These are phyloP conservation scores for Drosophila algonquin DNA, from an alignment of 2,888 invertebrate species.

Conservation along the genomic window DNA sequence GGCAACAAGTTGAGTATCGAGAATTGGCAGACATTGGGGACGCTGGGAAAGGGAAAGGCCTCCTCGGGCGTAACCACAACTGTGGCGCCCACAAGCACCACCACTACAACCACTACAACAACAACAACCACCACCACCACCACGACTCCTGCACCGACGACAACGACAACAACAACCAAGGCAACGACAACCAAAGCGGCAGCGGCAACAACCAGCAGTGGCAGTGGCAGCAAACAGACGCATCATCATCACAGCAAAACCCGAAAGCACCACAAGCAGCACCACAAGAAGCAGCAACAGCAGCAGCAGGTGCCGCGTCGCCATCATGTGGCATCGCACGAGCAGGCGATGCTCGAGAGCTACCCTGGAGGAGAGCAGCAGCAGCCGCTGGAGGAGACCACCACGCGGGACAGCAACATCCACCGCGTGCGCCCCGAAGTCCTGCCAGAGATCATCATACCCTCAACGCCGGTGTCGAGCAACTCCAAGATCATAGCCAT, in stretches of 20 bases:
- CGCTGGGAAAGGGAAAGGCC: slow-evolving; percentile 54
- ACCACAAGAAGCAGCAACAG: slow-evolving; percentile 49
- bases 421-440: slow-evolving; percentile 83
- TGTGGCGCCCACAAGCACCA: slow-evolving; percentile 34
- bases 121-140: slow-evolving; percentile 27
- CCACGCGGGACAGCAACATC: slow-evolving; percentile 83
- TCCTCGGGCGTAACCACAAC: slow-evolving; percentile 18
- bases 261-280: slow-evolving; percentile 42
- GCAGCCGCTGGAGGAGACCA: slow-evolving; percentile 59
- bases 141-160: slow-evolving; percentile 15
- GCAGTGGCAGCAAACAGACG: slow-evolving; percentile 29
- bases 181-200: slow-evolving; percentile 29
- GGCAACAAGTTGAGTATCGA: slow-evolving; percentile 54
- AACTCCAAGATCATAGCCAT: slow-evolving; percentile 84
- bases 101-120: slow-evolving; percentile 20
- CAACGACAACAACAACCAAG: slow-evolving; percentile 17
- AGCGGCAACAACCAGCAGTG: slow-evolving; percentile 14
- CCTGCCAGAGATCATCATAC: slow-evolving; percentile 79
- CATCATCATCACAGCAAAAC: slow-evolving; percentile 39
- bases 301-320: slow-evolving; percentile 55
- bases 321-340: slow-evolving; percentile 60
- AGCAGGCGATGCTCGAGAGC: slow-evolving; percentile 56
- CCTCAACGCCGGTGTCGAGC: slow-evolving; percentile 81
- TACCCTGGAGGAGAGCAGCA: slow-evolving; percentile 21
- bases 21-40: slow-evolving; percentile 70